phyloP scores from a whole-genome alignment of 1,140 invertebrate genomes.

The Zaprionus kolodkinae region DNA sequence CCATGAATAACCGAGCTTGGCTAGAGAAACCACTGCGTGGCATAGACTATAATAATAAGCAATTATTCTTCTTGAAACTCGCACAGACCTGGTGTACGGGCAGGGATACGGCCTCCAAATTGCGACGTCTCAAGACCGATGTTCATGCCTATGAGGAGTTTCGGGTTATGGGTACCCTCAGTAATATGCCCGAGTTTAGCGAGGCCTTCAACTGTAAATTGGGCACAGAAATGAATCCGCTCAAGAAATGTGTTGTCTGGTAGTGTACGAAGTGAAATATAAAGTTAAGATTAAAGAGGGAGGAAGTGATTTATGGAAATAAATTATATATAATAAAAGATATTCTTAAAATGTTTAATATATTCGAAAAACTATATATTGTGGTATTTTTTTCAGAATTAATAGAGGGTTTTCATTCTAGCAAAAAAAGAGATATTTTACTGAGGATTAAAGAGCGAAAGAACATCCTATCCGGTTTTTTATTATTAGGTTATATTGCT shows the following conservation, averaged over 20 bases:
- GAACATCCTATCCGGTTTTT: too few relatives aligned
- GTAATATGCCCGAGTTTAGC: conserved; percentile 88
- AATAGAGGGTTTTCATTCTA: too few relatives aligned
- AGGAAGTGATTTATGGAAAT: not conserved
- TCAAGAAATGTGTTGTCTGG: conserved; percentile 87
- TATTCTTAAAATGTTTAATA: not conserved
- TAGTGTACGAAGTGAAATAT: conserved; percentile 43
- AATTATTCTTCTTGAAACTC: conserved; percentile 87
- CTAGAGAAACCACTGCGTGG: conserved; percentile 85
- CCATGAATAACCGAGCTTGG: conserved; percentile 82
- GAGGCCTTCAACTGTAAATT: conserved; percentile 87
- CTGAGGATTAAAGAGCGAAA: too few relatives aligned
- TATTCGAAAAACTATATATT: too few relatives aligned
- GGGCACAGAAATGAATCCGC: conserved; percentile 88
- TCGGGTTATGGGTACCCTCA: conserved; percentile 88
- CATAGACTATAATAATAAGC: conserved; percentile 85
- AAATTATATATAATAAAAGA: too few relatives aligned
- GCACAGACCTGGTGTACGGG: conserved; percentile 86
- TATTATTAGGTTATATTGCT: too few relatives aligned
- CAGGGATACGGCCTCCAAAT: conserved; percentile 83
- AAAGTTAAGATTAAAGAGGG: not conserved
- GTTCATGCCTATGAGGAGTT: conserved; percentile 84
- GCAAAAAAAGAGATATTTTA: not conserved
- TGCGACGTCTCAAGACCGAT: conserved; percentile 66
- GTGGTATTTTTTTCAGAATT: too few relatives aligned